These are phyloP conservation scores for Hiodon tergisus DNA, from an alignment of 2,113 vertebrate genomes.

Conservation along the genomic window DNA sequence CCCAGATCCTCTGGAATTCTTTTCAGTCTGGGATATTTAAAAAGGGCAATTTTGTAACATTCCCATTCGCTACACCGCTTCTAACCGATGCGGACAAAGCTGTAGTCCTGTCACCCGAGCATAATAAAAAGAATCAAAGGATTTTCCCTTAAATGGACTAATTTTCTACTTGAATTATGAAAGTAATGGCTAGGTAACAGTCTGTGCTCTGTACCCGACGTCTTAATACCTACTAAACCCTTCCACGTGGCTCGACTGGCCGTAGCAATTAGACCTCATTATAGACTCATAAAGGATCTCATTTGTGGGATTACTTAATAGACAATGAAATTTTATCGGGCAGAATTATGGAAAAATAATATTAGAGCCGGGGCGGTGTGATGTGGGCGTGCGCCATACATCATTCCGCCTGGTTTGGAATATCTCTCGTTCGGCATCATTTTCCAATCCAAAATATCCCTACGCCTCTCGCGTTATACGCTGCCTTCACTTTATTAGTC, in stretches of 20 bases:
- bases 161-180: conserved; percentile 99
- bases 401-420: conserved; percentile 71
- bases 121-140: conserved; percentile 85
- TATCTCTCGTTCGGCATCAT: conserved; percentile 43
- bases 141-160: conserved; percentile 90
- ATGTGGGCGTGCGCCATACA: conserved; percentile 69
- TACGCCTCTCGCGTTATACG: conserved; percentile 48
- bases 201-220: conserved; percentile 90
- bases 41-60: conserved; percentile 65
- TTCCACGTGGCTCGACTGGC: conserved; percentile 98
- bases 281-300: conserved; percentile 99
- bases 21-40: conserved; percentile 47
- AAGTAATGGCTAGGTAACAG: conserved; percentile 98
- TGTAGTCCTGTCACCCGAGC: conserved; percentile 70
- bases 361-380: conserved; percentile 68
- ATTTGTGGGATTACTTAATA: conserved; percentile 96
- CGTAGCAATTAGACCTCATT: conserved; percentile 98
- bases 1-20: conserved; percentile 51
- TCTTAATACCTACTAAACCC: conserved; percentile 98
- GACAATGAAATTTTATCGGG: conserved; percentile 95
- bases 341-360: conserved; percentile 92
- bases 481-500: conserved; percentile 71
- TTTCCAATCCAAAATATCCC: conserved; percentile 43
- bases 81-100: conserved; percentile 70
- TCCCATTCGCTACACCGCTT: conserved; percentile 66